Evolutionary conservation across 2,113 vertebrate species (phyloP).

Genomic region (Hylia prasina): DNA sequence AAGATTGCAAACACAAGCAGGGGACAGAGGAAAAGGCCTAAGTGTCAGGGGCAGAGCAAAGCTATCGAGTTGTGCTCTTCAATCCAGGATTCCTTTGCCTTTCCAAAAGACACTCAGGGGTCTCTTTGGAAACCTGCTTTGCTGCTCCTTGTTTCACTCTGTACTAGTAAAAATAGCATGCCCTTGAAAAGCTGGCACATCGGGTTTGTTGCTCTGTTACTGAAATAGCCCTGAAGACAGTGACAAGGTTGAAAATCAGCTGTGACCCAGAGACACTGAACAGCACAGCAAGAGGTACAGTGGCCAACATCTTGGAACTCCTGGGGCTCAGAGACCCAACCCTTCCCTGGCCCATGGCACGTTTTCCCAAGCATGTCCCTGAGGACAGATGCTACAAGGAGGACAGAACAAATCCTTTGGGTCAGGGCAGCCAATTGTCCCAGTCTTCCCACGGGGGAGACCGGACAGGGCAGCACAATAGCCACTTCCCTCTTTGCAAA

Average conservation of each 20-base stretch:
- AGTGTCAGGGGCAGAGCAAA: background rate
- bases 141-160: background rate
- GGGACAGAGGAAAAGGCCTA: background rate
- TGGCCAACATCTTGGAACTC: rapidly evolving
- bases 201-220: background rate
- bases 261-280: rapidly evolving
- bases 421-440: background rate
- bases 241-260: background rate
- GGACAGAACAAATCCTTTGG: background rate
- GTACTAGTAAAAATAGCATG: background rate
- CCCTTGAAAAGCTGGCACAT: background rate
- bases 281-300: background rate
- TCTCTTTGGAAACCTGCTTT: background rate
- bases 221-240: background rate
- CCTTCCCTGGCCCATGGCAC: background rate
- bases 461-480: conserved; percentile 41
- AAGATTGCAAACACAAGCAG: background rate
- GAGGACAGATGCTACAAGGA: background rate
- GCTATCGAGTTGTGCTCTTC: background rate
- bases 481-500: conserved; percentile 41
- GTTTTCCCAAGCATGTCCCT: background rate
- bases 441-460: background rate
- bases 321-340: background rate
- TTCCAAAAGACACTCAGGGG: background rate
- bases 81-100: background rate